Percentiles rank a stretch among this genome's conserved stretches.
Conservation (phyloP, 2,113 vertebrate species). For the Dicerorhinus sumatrensis region DNA sequence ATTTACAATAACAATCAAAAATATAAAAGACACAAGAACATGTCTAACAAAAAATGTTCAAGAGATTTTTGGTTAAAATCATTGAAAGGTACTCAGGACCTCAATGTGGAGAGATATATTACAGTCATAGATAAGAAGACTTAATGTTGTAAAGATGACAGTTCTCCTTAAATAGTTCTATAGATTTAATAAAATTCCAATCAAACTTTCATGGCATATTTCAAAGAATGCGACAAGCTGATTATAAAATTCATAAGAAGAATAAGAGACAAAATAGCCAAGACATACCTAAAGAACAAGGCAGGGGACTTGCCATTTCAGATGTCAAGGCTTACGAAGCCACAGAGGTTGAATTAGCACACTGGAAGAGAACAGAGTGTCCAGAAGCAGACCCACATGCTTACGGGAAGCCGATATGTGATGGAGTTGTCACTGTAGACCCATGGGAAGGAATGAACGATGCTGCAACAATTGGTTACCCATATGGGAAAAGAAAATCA, state of each 20-base stretch:
- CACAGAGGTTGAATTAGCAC: neutral
- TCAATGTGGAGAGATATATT: neutral
- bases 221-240: slow-evolving; percentile 1
- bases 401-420: fast-evolving
- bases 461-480: neutral
- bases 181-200: slow-evolving; percentile 7
- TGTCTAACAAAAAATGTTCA: neutral
- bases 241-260: slow-evolving; percentile 19
- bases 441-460: neutral
- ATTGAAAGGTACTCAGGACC: neutral
- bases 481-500: neutral
- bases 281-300: neutral
- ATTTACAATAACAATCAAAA: neutral
- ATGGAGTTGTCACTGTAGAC: neutral
- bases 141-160: neutral
- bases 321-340: neutral
- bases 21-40: neutral
- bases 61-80: slow-evolving; percentile 20
- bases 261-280: neutral
- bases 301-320: neutral
- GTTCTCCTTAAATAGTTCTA: neutral
- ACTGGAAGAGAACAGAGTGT: neutral
- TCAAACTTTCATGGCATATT: neutral
- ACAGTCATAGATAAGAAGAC: neutral
- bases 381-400: too few relatives aligned